phyloP scores from a whole-genome alignment of 2,797 vertebrate genomes.

The Mionectes olivaceus region DNA sequence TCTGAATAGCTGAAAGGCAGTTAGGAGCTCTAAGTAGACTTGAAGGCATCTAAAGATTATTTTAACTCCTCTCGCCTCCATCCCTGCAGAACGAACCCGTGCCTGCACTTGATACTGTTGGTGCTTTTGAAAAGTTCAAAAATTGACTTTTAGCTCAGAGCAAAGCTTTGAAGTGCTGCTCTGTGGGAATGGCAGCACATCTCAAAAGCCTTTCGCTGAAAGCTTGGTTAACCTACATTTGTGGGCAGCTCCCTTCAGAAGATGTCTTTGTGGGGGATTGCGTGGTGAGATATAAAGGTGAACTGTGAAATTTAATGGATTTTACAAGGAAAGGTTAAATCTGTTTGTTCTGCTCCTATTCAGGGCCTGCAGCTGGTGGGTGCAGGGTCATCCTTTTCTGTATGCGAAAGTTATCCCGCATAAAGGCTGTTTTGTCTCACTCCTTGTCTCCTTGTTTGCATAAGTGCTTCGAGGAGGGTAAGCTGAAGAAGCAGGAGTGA shows the following conservation, averaged over 20 bases:
- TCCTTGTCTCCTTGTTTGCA: constrained; percentile 12
- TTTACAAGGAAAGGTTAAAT: constrained; percentile 20
- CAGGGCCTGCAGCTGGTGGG: constrained; percentile 17
- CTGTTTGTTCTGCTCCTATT: constrained; percentile 16
- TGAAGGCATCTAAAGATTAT: constrained; percentile 31
- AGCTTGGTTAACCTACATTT: constrained; percentile 21
- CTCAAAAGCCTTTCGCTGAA: neutral
- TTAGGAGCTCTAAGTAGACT: constrained; percentile 6
- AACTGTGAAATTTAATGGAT: neutral
- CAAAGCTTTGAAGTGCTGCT: constrained; percentile 55
- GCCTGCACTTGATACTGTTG: constrained; percentile 21
- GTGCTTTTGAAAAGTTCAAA: constrained; percentile 41
- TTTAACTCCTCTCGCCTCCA: constrained; percentile 2
- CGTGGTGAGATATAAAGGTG: constrained; percentile 3
- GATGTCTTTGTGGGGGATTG: neutral
- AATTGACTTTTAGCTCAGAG: constrained; percentile 46
- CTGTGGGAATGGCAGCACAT: constrained; percentile 23
- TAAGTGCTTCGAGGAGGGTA: neutral
- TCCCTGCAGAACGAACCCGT: neutral
- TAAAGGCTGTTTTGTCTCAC: constrained; percentile 25
- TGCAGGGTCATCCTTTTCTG: constrained; percentile 25
- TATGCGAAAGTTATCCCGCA: neutral
- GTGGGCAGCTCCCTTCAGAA: constrained; percentile 30
- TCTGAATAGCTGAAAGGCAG: constrained; percentile 52
- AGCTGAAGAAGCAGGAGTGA: neutral